Conservation (phyloP, 2,888 invertebrate genomes). For the Clostera curtula region DNA sequence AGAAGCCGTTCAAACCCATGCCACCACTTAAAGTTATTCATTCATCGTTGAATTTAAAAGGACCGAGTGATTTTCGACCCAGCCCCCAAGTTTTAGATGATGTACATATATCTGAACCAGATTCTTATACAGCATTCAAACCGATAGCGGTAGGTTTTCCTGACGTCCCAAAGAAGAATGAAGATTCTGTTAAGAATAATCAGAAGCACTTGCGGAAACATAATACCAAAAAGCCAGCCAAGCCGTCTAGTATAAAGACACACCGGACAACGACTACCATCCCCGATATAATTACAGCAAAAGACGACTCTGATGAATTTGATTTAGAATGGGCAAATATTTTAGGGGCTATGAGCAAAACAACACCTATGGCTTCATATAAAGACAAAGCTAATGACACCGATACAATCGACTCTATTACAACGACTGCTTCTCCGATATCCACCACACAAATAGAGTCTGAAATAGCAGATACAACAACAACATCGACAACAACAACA, state of each 20-base stretch:
- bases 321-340: slow-evolving; percentile 51
- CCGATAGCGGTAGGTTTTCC: slow-evolving; percentile 47
- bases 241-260: slow-evolving; percentile 40
- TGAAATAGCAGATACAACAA: slow-evolving; percentile 8
- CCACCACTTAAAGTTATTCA: slow-evolving; percentile 53
- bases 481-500: slow-evolving; percentile 9
- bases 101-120: slow-evolving; percentile 44
- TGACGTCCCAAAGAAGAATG: slow-evolving; percentile 20
- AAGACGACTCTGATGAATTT: slow-evolving; percentile 32
- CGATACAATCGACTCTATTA: slow-evolving; percentile 24
- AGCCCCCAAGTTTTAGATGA: slow-evolving; percentile 60
- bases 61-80: slow-evolving; percentile 52
- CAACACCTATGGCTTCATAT: slow-evolving; percentile 52
- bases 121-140: slow-evolving; percentile 51
- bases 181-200: slow-evolving; percentile 24
- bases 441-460: slow-evolving; percentile 14
- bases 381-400: slow-evolving; percentile 25
- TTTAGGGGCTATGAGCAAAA: slow-evolving; percentile 54
- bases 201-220: slow-evolving; percentile 38
- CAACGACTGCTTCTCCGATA: slow-evolving; percentile 22
- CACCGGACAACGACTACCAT: slow-evolving; percentile 37
- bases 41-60: slow-evolving; percentile 35
- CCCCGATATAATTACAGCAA: slow-evolving; percentile 57
- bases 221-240: slow-evolving; percentile 35
- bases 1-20: slow-evolving; percentile 67